A percentile compares a stretch with the other conserved stretches of the same genome.
phyloP scores from a whole-genome alignment of 2,888 invertebrate genomes.

The Tipula vernalis region DNA sequence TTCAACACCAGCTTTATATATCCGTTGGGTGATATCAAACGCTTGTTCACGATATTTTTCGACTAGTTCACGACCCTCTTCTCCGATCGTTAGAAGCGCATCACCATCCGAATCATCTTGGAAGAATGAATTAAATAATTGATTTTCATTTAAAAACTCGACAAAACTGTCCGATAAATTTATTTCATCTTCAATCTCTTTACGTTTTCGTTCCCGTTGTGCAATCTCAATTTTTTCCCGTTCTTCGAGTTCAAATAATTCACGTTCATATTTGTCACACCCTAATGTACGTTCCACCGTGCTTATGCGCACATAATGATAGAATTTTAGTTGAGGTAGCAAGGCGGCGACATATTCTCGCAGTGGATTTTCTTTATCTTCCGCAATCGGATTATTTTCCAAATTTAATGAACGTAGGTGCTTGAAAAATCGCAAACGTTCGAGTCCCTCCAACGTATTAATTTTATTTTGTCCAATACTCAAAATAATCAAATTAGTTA shows the following conservation, averaged over 20 bases:
- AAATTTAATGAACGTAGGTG: conserved; percentile 59
- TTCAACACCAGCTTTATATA: conserved; percentile 53
- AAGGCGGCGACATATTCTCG: conserved; percentile 47
- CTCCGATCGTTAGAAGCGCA: conserved; percentile 44
- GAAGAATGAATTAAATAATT: conserved; percentile 57
- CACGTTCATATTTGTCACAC: conserved; percentile 36
- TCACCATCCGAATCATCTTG: conserved; percentile 52
- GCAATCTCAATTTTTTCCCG: conserved; percentile 47
- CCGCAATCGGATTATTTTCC: conserved; percentile 68
- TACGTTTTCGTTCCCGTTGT: conserved; percentile 38
- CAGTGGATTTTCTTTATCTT: conserved; percentile 51
- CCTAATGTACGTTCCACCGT: conserved; percentile 45
- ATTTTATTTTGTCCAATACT: conserved; percentile 80
- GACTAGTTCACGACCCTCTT: conserved; percentile 45
- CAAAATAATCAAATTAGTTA: conserved; percentile 61
- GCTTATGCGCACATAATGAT: conserved; percentile 38
- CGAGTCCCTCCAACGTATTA: conserved; percentile 54
- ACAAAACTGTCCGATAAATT: conserved; percentile 59
- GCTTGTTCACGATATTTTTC: conserved; percentile 38
- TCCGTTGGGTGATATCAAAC: conserved; percentile 41
- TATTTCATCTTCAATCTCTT: conserved; percentile 42
- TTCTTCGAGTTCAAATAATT: conserved; percentile 38
- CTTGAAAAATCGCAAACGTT: conserved; percentile 56
- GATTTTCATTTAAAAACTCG: conserved; percentile 57
- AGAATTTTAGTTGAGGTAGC: conserved; percentile 42